These are phyloP conservation scores for Athalia cordata DNA, from an alignment of 2,888 invertebrate species.

Conservation along the genomic window DNA sequence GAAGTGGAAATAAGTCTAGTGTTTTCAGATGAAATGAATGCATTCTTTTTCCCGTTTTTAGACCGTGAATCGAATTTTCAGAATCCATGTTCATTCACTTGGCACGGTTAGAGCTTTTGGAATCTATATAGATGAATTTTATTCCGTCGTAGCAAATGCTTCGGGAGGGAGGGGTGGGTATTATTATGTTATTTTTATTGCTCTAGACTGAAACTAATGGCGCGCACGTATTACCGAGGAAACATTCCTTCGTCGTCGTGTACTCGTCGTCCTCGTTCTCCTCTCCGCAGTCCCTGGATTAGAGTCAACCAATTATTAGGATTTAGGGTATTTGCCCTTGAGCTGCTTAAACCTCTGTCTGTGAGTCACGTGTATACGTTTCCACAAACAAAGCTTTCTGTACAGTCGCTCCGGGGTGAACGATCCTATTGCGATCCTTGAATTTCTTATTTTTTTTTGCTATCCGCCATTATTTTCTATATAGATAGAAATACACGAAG, in stretches of 20 bases:
- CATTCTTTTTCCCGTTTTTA: too few relatives aligned
- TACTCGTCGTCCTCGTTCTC: background rate
- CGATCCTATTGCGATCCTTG: background rate
- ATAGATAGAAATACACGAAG: too few relatives aligned
- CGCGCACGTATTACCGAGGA: conserved; percentile 47
- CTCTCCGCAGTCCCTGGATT: conserved; percentile 11
- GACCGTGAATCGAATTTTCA: too few relatives aligned
- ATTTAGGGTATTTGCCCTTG: conserved; percentile 23
- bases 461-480: background rate
- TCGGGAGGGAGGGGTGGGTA: background rate
- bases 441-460: background rate
- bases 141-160: conserved; percentile 19
- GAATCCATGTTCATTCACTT: too few relatives aligned
- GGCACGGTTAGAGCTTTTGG: too few relatives aligned
- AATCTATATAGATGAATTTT: conserved; percentile 10
- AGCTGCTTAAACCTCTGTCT: conserved; percentile 6
- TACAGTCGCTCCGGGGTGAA: background rate
- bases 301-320: conserved; percentile 38
- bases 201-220: conserved; percentile 47
- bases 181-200: conserved; percentile 51
- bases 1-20: background rate
- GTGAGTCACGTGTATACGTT: background rate
- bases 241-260: conserved; percentile 43
- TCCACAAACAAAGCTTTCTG: background rate
- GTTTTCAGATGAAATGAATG: too few relatives aligned